Base-by-base conservation (phyloP, 2,888 invertebrate species). In the Leucania comma region DNA sequence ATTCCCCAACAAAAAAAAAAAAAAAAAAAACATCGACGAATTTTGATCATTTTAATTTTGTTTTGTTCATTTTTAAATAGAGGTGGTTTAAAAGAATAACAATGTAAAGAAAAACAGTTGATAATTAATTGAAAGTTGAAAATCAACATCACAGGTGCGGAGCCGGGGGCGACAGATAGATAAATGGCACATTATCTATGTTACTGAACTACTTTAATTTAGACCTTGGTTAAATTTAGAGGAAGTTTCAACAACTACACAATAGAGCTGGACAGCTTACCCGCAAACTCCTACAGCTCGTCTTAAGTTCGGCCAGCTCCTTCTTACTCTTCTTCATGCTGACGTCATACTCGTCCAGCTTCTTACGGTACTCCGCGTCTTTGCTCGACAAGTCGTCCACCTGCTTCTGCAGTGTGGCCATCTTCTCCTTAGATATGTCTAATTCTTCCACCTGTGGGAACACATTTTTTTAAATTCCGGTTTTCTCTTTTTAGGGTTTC, bases 361-460 rank as follows among this genome's bases (percentile, higher is more conserved):
- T 84, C 22, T 90, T 80, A 24, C 91, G 91, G 56, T 90, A 89
- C 42, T 92, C 91, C 32, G 77, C 74, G 66, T 93, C 91, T 72
- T 87, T 85, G 12, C 85, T 77, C 0, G 92, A 86, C 42, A 87
- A 65, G 56, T 80, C 81, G 0, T 90, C 89, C 5, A 95, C 81
- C 73, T 93, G 94, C 84, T 75, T 88, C 72, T 81, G 91, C 71
- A 89, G 87, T 9, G 84, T 85, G 53, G 56, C 84, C 50, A 91
- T 75, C 74, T 90, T 92, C 66, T 92, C 90, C 42, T 93, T 93
- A 1, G 92, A 90, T 50, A 91, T 77, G 54, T 91, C 90, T 14
- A 94, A 72, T 67, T 95, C 94, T 50, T 93, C 94, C 62, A 91
- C 83, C 94, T 94, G 67, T 4, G n/a, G 10, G 9, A 12, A 58